These are phyloP conservation scores for Drosophila anomelani DNA, from an alignment of 2,888 invertebrate species.

Conservation along the genomic window DNA sequence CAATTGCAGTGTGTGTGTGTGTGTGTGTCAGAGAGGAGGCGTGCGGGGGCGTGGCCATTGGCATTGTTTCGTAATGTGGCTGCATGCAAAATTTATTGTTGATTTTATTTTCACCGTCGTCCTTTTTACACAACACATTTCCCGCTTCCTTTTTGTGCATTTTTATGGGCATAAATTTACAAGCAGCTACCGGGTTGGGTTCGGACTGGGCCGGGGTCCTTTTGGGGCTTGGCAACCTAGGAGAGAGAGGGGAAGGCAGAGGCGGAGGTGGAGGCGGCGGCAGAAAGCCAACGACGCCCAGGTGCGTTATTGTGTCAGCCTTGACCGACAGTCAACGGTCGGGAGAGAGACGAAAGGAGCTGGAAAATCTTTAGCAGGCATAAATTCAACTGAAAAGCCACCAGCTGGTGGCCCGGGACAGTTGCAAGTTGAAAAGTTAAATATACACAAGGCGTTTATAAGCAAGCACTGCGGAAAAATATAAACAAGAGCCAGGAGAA, in stretches of 20 bases:
- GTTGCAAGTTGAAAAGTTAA: slow-evolving; percentile 53
- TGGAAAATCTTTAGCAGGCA: slow-evolving; percentile 65
- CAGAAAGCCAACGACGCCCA: slow-evolving; percentile 4
- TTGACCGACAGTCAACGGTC: slow-evolving; percentile 19
- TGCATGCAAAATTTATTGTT: slow-evolving; percentile 79
- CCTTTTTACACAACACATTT: slow-evolving; percentile 78
- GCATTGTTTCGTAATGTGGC: slow-evolving; percentile 78
- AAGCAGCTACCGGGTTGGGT: slow-evolving; percentile 61
- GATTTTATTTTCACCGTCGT: slow-evolving; percentile 79
- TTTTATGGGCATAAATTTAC: slow-evolving; percentile 79
- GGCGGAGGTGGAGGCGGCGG: not conserved
- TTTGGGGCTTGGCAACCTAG: slow-evolving; percentile 17
- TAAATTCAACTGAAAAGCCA: slow-evolving; percentile 56
- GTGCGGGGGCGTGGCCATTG: slow-evolving; percentile 33
- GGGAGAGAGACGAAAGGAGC: slow-evolving; percentile 15
- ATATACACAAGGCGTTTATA: slow-evolving; percentile 42
- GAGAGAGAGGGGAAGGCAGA: not conserved
- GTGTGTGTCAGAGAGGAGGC: not conserved
- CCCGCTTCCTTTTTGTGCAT: slow-evolving; percentile 76
- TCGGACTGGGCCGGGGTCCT: not conserved
- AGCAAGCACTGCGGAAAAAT: slow-evolving; percentile 12
- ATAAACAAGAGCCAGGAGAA: not conserved
- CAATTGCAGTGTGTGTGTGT: slow-evolving; percentile 65
- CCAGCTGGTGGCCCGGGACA: slow-evolving; percentile 33
- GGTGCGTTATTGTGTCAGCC: slow-evolving; percentile 17